Conservation (phyloP, 2,888 invertebrate species). For the Lepetodrilus schrolli region DNA sequence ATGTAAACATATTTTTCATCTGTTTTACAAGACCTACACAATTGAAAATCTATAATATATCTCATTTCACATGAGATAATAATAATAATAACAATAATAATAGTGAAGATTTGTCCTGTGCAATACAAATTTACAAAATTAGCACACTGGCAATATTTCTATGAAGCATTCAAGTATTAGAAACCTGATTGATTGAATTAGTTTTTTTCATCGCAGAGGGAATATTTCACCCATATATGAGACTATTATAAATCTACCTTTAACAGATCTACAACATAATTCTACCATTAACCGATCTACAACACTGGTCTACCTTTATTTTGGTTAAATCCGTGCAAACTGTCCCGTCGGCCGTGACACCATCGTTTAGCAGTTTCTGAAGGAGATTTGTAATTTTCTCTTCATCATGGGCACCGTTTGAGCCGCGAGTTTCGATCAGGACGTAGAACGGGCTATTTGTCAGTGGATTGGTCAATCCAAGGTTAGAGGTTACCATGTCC, state of each 20-base stretch:
- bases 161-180: too few relatives aligned
- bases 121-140: too few relatives aligned
- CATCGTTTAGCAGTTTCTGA: conserved; percentile 82
- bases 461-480: conserved; percentile 78
- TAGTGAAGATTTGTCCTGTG: too few relatives aligned
- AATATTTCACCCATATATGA: too few relatives aligned
- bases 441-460: conserved; percentile 69
- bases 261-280: not conserved
- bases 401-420: conserved; percentile 87
- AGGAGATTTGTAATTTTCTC: conserved; percentile 90
- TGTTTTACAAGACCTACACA: too few relatives aligned
- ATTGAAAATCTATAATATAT: too few relatives aligned
- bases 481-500: conserved; percentile 80
- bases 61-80: too few relatives aligned
- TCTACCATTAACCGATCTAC: not conserved
- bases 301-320: conserved; percentile 86
- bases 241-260: not conserved
- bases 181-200: too few relatives aligned
- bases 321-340: conserved; percentile 88
- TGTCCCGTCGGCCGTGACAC: conserved; percentile 87
- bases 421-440: conserved; percentile 80
- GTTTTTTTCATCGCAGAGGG: too few relatives aligned
- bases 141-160: too few relatives aligned
- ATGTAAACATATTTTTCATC: too few relatives aligned
- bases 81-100: too few relatives aligned